These are phyloP conservation scores for Brachyptera risi DNA, from an alignment of 2,888 invertebrate genomes.

Conservation along the genomic window DNA sequence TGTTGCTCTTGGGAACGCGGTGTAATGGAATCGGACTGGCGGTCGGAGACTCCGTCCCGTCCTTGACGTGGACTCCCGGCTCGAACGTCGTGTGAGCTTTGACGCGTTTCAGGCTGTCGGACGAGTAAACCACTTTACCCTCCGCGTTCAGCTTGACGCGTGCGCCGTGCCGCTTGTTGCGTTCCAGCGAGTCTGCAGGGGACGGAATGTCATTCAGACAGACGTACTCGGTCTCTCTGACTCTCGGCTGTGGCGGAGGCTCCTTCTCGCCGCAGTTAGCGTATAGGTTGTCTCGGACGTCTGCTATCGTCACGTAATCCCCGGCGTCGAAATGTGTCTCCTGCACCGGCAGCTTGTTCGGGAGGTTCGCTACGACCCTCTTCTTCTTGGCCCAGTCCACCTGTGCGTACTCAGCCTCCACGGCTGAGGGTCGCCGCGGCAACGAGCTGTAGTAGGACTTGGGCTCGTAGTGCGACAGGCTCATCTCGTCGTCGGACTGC, in stretches of 20 bases:
- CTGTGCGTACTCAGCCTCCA: neutral
- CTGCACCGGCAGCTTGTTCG: neutral
- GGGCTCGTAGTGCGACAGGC: neutral
- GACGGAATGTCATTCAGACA: slow-evolving; percentile 72
- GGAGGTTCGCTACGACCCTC: neutral
- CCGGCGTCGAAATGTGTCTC: slow-evolving; percentile 53
- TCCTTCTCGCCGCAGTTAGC: neutral
- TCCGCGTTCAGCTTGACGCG: slow-evolving; percentile 79
- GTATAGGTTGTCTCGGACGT: slow-evolving; percentile 65
- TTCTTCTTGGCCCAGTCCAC: neutral
- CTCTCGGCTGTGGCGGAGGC: neutral
- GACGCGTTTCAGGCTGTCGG: slow-evolving; percentile 72
- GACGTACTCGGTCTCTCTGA: slow-evolving; percentile 79
- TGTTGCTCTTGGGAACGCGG: slow-evolving; percentile 43
- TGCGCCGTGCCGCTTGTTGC: slow-evolving; percentile 64
- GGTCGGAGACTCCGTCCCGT: slow-evolving; percentile 44
- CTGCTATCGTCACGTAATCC: slow-evolving; percentile 83
- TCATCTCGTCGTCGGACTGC: slow-evolving; percentile 79
- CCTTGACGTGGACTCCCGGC: slow-evolving; percentile 81
- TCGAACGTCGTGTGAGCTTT: slow-evolving; percentile 78
- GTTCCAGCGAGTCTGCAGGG: slow-evolving; percentile 48
- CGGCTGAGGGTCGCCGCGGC: neutral
- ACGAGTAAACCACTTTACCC: slow-evolving; percentile 84
- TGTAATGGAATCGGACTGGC: slow-evolving; percentile 50
- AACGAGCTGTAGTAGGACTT: neutral